Percentiles rank a stretch among this genome's conserved stretches.
These are phyloP conservation scores for Coleophora flavipennella DNA, from an alignment of 2,888 invertebrate species.

Conservation along the genomic window DNA sequence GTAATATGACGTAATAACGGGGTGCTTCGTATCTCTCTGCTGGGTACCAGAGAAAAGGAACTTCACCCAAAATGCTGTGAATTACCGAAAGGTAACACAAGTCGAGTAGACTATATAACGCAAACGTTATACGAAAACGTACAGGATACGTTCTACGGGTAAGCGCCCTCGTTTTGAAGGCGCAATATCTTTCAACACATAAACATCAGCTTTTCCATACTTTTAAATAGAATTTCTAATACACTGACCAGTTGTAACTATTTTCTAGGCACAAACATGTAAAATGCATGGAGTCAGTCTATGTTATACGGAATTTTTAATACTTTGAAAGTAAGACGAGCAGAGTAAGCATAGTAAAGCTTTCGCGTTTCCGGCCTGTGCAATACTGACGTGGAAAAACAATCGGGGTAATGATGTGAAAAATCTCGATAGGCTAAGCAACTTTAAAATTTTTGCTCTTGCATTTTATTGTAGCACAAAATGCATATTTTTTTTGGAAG, in stretches of 20 bases:
- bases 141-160: too few relatives aligned
- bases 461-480: too few relatives aligned
- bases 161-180: conserved; percentile 14
- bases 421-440: too few relatives aligned
- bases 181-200: conserved; percentile 18
- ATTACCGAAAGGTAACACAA: conserved; percentile 27
- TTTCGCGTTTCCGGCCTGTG: too few relatives aligned
- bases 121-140: too few relatives aligned
- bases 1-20: conserved; percentile 17
- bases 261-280: background rate
- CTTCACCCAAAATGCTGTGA: conserved; percentile 29
- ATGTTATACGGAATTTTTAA: conserved; percentile 3
- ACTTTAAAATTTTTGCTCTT: too few relatives aligned
- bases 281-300: conserved; percentile 27
- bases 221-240: conserved; percentile 6
- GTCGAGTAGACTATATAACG: too few relatives aligned
- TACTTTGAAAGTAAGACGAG: too few relatives aligned
- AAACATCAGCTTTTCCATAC: conserved; percentile 10
- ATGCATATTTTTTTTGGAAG: too few relatives aligned
- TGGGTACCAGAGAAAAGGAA: conserved; percentile 60
- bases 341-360: background rate
- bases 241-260: conserved; percentile 2
- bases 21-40: conserved; percentile 67
- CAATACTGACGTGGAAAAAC: background rate
- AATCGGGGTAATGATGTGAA: too few relatives aligned